These are phyloP conservation scores for Rattus norvegicus DNA, from an alignment of 2,113 vertebrate genomes.

Conservation along the genomic window DNA sequence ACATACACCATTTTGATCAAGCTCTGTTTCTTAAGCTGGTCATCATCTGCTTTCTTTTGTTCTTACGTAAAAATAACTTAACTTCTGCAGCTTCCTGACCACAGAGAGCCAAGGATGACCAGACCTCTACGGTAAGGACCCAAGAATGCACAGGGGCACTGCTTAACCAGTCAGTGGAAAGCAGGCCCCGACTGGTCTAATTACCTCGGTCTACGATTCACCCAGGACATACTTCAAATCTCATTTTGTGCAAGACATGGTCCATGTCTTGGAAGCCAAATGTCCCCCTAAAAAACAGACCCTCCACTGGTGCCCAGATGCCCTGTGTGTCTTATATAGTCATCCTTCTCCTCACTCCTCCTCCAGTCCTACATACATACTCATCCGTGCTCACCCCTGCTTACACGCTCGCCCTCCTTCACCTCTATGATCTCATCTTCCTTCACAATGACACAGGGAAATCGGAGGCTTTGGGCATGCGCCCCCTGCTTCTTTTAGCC, in stretches of 20 bases:
- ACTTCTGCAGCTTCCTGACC: background rate
- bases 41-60: background rate
- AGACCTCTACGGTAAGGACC: background rate
- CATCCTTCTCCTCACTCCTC: too few species aligned
- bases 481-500: background rate
- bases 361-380: background rate
- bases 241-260: fast-evolving
- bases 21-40: background rate
- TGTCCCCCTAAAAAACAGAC: background rate
- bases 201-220: background rate
- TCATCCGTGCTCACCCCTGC: background rate
- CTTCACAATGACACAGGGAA: background rate
- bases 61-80: background rate
- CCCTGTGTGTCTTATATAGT: background rate
- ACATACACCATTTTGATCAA: background rate
- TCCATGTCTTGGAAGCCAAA: background rate
- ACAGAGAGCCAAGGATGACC: background rate
- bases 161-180: background rate
- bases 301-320: background rate
- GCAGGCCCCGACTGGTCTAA: background rate
- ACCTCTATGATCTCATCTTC: background rate
- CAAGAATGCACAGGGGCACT: too few species aligned
- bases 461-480: background rate
- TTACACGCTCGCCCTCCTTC: background rate
- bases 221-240: too few species aligned